Percentiles rank a stretch among this genome's conserved stretches.
Evolutionary conservation across 2,113 vertebrate genomes (phyloP).

Genomic region (Siniperca chuatsi): DNA sequence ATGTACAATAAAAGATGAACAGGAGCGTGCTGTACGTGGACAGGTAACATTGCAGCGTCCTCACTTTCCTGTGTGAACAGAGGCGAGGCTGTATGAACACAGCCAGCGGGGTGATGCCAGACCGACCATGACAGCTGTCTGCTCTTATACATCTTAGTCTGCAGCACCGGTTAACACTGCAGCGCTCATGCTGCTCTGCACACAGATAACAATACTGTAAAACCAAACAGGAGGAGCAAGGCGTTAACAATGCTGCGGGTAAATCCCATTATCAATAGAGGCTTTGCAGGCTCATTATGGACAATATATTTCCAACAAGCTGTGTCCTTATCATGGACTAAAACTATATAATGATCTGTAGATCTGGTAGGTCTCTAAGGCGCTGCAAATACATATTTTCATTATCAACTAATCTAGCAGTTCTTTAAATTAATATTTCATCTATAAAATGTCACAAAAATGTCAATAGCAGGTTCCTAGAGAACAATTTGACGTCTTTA

Average conservation of each 20-base stretch:
- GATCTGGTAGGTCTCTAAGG: neutral
- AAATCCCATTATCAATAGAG: neutral
- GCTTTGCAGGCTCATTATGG: neutral
- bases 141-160: constrained; percentile 42
- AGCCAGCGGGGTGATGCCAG: constrained; percentile 34
- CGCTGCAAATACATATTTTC: neutral
- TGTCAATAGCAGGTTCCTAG: too few species aligned
- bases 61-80: constrained; percentile 30
- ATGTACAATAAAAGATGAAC: neutral
- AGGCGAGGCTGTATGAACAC: constrained; percentile 29
- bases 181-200: constrained; percentile 16
- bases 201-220: constrained; percentile 16
- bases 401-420: neutral
- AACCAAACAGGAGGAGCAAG: neutral
- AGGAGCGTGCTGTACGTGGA: neutral
- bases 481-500: too few species aligned
- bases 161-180: constrained; percentile 35
- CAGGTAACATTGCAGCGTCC: constrained; percentile 41
- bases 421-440: neutral
- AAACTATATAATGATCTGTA: neutral
- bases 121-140: constrained; percentile 68
- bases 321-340: neutral
- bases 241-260: neutral
- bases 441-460: neutral
- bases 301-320: neutral